phyloP scores from a whole-genome alignment of 2,797 vertebrate genomes.

The Cynopterus sphinx region DNA sequence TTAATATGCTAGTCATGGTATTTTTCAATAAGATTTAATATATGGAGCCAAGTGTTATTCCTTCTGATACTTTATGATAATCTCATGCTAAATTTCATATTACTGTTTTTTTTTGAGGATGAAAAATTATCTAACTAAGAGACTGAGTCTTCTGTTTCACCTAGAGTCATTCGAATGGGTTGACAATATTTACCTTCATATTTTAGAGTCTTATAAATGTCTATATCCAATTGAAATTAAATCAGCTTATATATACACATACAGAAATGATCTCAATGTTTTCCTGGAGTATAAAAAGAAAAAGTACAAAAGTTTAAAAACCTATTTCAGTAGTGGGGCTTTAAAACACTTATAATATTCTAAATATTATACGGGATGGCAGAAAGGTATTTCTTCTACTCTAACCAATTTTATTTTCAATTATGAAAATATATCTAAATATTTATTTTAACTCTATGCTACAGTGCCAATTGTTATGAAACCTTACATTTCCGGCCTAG shows the following conservation, averaged over 20 bases:
- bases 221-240: not conserved
- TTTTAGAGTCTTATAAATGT: not conserved
- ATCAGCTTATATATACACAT: not conserved
- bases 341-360: not conserved
- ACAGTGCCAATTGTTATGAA: not conserved
- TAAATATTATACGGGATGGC: not conserved
- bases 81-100: not conserved
- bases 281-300: not conserved
- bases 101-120: not conserved
- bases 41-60: not conserved
- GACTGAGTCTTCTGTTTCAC: not conserved
- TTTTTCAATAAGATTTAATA: not conserved
- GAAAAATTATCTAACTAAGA: not conserved
- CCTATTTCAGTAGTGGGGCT: not conserved
- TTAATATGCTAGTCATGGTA: not conserved
- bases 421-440: not conserved
- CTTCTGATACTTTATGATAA: not conserved
- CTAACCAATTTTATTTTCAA: not conserved
- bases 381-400: not conserved
- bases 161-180: not conserved
- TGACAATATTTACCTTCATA: not conserved
- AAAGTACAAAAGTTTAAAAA: not conserved
- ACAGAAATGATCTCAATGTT: not conserved
- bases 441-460: not conserved
- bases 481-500: not conserved